Base-by-base conservation (phyloP, 2,113 vertebrate genomes). In the Chlorocebus sabaeus region DNA sequence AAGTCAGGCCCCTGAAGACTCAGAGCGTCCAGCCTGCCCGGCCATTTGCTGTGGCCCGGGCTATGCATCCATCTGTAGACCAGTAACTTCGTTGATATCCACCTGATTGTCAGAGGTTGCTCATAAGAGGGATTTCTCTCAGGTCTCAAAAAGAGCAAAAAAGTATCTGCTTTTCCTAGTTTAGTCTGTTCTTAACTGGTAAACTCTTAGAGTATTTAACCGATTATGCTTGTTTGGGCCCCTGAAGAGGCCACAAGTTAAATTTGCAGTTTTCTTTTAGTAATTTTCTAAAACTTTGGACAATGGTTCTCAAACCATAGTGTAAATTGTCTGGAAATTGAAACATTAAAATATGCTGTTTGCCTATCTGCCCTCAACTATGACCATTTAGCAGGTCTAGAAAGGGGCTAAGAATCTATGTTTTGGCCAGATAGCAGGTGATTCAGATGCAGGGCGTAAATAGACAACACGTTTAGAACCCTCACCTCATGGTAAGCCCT, bases 11-110 rank as follows among this genome's bases (percentile, higher is more conserved):
- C 18, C 43, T n/a, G 16, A 16, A 2, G 85, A 18, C 7, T 45
- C 13, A 10, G 0, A 7, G 38, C 18, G 6, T n/a, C 67, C 84
- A 23, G 64, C 1, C 35, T 17, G 27, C 27, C 13, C 16, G 38
- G n/a, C 27, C 48, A 1, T 55, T 25, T 6, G 35, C n/a, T 27
- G 1, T 8, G 43, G 2, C 68, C 40, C 1, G 12, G 48, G 22
- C 9, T 22, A 8, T 13, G 10, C 11, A 8, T 55, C 38, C n/a
- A 25, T 23, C 4, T 17, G 10, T 1, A 22, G 40, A 8, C 17
- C 13, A 0, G 35, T 43, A 2, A 1, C 10, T n/a, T 52, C 13
- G 18, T 25, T 35, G 6, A 14, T 43, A 3, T 38, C 1, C 8
- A 4, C n/a, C 70, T 27, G 73, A 55, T 72, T 50, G 86, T 55